phyloP scores from a whole-genome alignment of 2,888 invertebrate species.

The Timema podura region DNA sequence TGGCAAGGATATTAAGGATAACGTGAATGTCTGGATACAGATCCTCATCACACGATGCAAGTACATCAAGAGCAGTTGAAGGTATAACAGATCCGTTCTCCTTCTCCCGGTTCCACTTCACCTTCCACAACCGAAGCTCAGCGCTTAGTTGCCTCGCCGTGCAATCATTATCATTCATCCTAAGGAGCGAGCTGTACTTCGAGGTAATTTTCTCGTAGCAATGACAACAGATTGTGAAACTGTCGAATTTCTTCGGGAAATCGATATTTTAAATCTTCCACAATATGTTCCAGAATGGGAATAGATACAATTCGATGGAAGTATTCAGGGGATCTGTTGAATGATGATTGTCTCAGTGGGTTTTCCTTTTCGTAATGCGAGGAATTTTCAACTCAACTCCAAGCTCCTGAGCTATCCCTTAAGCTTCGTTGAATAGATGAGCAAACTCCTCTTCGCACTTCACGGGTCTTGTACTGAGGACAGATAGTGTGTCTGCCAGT shows the following conservation, averaged over 20 bases:
- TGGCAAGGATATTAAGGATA: background rate
- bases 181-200: background rate
- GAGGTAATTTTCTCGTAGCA: background rate
- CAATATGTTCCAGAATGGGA: conserved; percentile 19
- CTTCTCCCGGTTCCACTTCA: conserved; percentile 1
- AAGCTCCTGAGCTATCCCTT: background rate
- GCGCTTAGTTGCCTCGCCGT: background rate
- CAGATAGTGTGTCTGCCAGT: background rate
- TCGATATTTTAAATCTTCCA: conserved; percentile 17
- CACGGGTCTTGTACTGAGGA: background rate
- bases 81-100: too few species aligned
- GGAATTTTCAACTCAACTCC: conserved; percentile 14
- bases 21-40: background rate
- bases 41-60: background rate
- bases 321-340: conserved; percentile 14
- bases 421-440: background rate
- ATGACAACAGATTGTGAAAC: conserved; percentile 5
- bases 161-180: background rate
- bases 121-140: conserved; percentile 1
- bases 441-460: background rate
- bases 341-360: conserved; percentile 19
- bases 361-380: conserved; percentile 12
- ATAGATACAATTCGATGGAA: conserved; percentile 7
- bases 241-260: background rate
- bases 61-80: background rate